phyloP scores from a whole-genome alignment of 1,140 invertebrate species.

The Lamellibrachia luymesi region DNA sequence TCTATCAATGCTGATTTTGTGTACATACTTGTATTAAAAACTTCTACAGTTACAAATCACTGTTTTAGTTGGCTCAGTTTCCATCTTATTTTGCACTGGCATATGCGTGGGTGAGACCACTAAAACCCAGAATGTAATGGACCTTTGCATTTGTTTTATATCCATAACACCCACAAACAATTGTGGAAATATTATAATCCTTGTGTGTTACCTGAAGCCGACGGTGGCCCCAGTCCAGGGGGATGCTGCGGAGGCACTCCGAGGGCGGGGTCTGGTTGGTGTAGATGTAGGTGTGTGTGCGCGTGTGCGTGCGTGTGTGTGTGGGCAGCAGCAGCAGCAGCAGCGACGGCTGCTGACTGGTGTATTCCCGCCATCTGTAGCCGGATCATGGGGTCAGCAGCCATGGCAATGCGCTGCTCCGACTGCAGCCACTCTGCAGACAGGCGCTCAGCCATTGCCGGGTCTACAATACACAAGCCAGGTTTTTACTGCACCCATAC shows the following conservation, averaged over 20 bases:
- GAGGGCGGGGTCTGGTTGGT: slow-evolving; percentile 72
- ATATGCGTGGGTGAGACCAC: background rate
- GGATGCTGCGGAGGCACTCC: slow-evolving; percentile 53
- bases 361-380: slow-evolving; percentile 78
- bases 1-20: too few relatives aligned
- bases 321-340: slow-evolving; percentile 73
- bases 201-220: background rate
- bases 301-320: slow-evolving; percentile 74
- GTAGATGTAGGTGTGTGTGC: slow-evolving; percentile 84
- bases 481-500: background rate
- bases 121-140: background rate
- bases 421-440: slow-evolving; percentile 61
- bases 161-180: background rate
- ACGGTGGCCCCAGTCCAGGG: background rate
- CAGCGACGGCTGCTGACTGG: slow-evolving; percentile 31
- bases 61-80: background rate
- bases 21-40: background rate
- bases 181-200: background rate
- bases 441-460: slow-evolving; percentile 46
- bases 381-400: slow-evolving; percentile 73
- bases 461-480: background rate
- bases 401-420: slow-evolving; percentile 65
- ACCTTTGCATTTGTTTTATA: background rate
- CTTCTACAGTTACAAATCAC: background rate
- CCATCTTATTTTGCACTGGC: background rate